Base-by-base conservation (phyloP, 1,140 invertebrate species). In the Drosophila azteca region DNA sequence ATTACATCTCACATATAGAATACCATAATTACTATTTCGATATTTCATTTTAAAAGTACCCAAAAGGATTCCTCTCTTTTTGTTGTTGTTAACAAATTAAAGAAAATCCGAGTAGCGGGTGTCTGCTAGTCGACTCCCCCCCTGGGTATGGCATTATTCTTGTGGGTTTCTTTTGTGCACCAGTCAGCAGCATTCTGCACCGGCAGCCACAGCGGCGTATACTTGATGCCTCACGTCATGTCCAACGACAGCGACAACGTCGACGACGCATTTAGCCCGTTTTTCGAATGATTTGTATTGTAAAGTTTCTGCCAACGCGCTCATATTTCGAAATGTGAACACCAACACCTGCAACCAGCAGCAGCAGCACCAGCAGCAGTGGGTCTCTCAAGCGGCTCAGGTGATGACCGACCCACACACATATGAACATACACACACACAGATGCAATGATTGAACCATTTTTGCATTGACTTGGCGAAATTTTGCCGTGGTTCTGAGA, bases 291-390 rank as follows among this genome's bases (percentile, higher is more conserved):
- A 3, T 11, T 35, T 57, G 50, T 63, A 83, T 73, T 73, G 69
- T 71, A 85, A 61, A 49, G 53, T 71, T 79, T 85, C 63, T 79
- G 82, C 82, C 49, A 85, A 87, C 75, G 82, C 82, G 66, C 60
- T 82, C 82, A 80, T 74, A 85, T 85, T 85, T 85, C 70, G 82
- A 85, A 85, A 85, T 85, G 82, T 85, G 83, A 88, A 85, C 82
- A 85, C 65, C 69, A 75, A 64, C 81, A 85, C 82, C 82, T 85
- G 82, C 82, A 84, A 41, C 39, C 82, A 85, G 62, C 68, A 77
- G 61, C 81, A 85, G 77, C 81, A 85, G 82, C 82, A n/a, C n/a
- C n/a, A 84, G 39, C 39, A 55, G 69, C 53, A 35, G 31, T 15
- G 49, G 70, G 60, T 75, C 67, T 61, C 35, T 43, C 59, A 82